Conservation (phyloP, 1,140 invertebrate genomes). For the Drosophila pectinifera region DNA sequence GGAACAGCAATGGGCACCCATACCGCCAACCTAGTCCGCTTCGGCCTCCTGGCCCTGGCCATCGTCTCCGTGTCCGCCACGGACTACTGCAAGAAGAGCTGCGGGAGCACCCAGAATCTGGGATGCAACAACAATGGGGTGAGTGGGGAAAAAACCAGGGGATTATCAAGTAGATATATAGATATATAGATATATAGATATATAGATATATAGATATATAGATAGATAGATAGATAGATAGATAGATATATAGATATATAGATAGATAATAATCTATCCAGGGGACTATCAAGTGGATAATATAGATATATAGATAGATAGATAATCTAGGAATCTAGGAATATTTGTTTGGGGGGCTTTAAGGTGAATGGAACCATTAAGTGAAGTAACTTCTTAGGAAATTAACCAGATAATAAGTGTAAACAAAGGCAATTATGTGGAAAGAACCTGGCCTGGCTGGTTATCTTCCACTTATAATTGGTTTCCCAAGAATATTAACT, state of each 20-base stretch:
- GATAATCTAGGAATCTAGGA: too few species aligned
- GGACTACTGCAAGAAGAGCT: constrained; percentile 63
- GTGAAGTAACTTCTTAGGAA: not conserved
- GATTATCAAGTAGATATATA: too few species aligned
- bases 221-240: too few species aligned
- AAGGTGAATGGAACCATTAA: too few species aligned
- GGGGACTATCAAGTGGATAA: too few species aligned
- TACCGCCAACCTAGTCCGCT: constrained; percentile 15
- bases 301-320: too few species aligned
- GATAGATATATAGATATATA: too few species aligned
- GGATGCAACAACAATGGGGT: constrained; percentile 72
- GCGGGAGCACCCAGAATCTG: constrained; percentile 46
- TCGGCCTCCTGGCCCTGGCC: constrained; percentile 15
- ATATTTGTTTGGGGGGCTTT: too few species aligned
- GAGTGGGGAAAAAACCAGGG: too few species aligned
- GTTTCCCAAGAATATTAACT: constrained; percentile 2
- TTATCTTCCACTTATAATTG: not conserved
- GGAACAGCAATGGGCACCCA: constrained; percentile 48
- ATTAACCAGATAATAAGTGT: not conserved
- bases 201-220: too few species aligned
- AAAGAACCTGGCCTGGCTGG: not conserved
- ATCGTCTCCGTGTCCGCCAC: constrained; percentile 37
- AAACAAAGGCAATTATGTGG: not conserved
- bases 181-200: too few species aligned
- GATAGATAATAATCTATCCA: too few species aligned